Percentiles rank a stretch among this genome's conserved stretches.
These are phyloP conservation scores for Crenuchus spilurus DNA, from an alignment of 2,797 vertebrate genomes.

Conservation along the genomic window DNA sequence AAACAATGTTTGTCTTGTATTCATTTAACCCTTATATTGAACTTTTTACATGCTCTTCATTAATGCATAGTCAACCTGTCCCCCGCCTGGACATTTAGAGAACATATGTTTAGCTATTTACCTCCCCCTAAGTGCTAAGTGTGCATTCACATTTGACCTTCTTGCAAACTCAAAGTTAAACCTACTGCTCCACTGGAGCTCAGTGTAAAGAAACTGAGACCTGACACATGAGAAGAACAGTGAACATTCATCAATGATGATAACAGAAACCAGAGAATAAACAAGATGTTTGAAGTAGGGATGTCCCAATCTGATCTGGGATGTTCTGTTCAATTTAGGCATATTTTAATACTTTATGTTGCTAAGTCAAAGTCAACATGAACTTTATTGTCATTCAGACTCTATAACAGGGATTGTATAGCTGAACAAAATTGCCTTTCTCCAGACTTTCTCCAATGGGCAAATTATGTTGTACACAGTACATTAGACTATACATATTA, in stretches of 20 bases:
- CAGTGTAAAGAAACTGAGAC: too few species aligned
- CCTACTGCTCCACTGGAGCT: background rate
- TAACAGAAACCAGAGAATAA: background rate
- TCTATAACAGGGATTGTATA: background rate
- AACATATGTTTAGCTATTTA: slow-evolving; percentile 53
- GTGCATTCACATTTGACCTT: slow-evolving; percentile 49
- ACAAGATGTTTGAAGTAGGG: background rate
- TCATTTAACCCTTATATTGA: background rate
- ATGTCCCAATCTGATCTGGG: too few species aligned
- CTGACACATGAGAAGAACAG: background rate
- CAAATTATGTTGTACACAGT: too few species aligned
- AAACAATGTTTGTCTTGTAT: too few species aligned
- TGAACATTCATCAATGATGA: background rate
- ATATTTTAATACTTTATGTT: too few species aligned
- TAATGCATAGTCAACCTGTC: background rate
- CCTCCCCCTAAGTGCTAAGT: slow-evolving; percentile 45
- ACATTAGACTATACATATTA: too few species aligned
- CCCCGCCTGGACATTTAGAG: slow-evolving; percentile 34
- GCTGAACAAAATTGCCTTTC: too few species aligned
- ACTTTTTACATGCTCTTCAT: slow-evolving; percentile 1
- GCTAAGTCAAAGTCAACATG: too few species aligned
- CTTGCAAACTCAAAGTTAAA: slow-evolving; percentile 42
- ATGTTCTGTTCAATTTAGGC: too few species aligned
- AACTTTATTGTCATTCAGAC: background rate
- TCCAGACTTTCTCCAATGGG: too few species aligned